Evolutionary conservation across 1,140 invertebrate genomes (phyloP).

Genomic region (Rhagoletis zephyria): DNA sequence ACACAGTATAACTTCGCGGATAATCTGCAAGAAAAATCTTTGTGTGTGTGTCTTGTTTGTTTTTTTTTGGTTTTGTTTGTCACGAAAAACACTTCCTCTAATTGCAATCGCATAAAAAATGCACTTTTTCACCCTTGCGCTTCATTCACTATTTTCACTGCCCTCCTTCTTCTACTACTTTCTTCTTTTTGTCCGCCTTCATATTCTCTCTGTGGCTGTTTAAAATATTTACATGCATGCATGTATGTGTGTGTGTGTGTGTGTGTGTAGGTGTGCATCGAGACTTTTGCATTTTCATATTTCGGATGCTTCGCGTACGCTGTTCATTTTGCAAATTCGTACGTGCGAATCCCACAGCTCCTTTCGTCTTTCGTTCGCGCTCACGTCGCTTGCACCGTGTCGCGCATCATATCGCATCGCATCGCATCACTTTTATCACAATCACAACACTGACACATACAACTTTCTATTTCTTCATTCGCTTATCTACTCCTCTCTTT

Average conservation of each 20-base stretch:
- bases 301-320: constrained; percentile 1
- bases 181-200: too few relatives aligned
- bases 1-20: too few relatives aligned
- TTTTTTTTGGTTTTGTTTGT: too few relatives aligned
- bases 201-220: too few relatives aligned
- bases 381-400: not conserved
- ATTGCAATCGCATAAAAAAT: not conserved
- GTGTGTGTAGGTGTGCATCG: not conserved
- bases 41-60: too few relatives aligned
- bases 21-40: too few relatives aligned
- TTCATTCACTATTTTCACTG: not conserved
- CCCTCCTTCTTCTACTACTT: not conserved
- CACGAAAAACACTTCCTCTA: constrained; percentile 20
- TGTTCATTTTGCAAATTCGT: constrained; percentile 1
- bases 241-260: not conserved
- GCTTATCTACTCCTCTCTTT: not conserved
- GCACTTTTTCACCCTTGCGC: not conserved
- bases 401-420: not conserved
- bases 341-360: constrained; percentile 45
- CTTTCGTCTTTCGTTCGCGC: constrained; percentile 18
- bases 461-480: not conserved
- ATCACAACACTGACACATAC: constrained; percentile 22
- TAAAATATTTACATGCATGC: too few relatives aligned
- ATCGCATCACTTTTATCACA: not conserved
- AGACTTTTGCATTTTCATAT: constrained; percentile 36